A percentile compares a stretch with the other conserved stretches of the same genome.
Conservation (phyloP, 1,140 invertebrate genomes). For the Onthophagus taurus region DNA sequence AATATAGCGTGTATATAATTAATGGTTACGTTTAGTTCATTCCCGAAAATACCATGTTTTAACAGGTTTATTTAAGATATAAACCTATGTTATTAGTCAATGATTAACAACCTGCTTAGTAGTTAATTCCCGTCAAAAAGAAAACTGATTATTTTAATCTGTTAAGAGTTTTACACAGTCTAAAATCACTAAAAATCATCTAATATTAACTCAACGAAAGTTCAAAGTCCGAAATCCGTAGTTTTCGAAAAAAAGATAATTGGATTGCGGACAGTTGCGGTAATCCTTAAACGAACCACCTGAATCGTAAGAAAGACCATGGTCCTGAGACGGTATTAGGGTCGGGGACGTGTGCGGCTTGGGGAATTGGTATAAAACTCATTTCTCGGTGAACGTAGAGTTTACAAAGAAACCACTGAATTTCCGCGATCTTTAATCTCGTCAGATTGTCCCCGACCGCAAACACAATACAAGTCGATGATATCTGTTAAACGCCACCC, state of each 20-base stretch:
- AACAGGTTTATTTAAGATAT: too few species aligned
- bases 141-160: neutral
- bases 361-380: conserved; percentile 11
- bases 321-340: conserved; percentile 5
- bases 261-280: neutral
- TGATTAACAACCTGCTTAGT: too few species aligned
- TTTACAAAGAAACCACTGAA: conserved; percentile 13
- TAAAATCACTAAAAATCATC: neutral
- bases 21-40: too few species aligned
- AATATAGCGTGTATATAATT: too few species aligned
- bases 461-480: conserved; percentile 18
- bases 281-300: too few species aligned
- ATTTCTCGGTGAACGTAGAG: conserved; percentile 11
- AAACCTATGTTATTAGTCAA: too few species aligned
- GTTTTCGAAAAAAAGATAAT: neutral
- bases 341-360: conserved; percentile 8
- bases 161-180: neutral
- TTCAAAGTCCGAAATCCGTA: neutral
- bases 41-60: too few species aligned
- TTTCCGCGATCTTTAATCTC: conserved; percentile 20
- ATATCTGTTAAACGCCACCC: conserved; percentile 19
- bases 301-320: neutral
- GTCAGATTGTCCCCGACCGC: conserved; percentile 21
- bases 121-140: too few species aligned
- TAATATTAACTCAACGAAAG: neutral